Percentiles rank a stretch among this genome's conserved stretches.
These are phyloP conservation scores for Lysandra bellargus DNA, from an alignment of 2,888 invertebrate species.

Conservation along the genomic window DNA sequence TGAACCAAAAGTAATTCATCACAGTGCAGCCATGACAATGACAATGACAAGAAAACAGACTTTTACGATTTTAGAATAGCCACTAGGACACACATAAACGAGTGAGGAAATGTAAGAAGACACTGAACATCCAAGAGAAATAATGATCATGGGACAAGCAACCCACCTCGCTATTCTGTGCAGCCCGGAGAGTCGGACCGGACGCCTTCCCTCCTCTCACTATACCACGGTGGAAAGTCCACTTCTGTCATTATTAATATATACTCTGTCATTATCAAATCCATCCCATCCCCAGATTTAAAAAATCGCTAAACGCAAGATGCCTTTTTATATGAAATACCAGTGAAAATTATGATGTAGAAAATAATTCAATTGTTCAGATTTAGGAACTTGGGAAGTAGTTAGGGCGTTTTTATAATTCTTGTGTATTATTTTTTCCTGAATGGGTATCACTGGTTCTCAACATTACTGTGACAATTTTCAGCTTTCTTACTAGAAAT, in stretches of 20 bases:
- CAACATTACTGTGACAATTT: too few relatives aligned
- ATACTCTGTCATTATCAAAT: constrained; percentile 42
- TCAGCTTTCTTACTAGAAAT: neutral
- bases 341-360: neutral
- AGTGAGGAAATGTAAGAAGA: constrained; percentile 56
- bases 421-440: neutral
- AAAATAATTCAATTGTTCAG: neutral
- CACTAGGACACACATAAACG: constrained; percentile 49
- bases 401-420: neutral
- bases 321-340: neutral
- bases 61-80: constrained; percentile 48
- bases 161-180: constrained; percentile 79
- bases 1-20: constrained; percentile 36
- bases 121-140: constrained; percentile 58
- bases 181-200: constrained; percentile 71
- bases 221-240: constrained; percentile 90
- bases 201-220: constrained; percentile 85
- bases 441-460: neutral
- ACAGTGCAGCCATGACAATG: constrained; percentile 36
- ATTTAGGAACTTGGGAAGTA: neutral
- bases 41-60: constrained; percentile 44
- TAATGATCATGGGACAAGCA: constrained; percentile 38
- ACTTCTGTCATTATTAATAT: constrained; percentile 83
- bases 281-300: constrained; percentile 6
- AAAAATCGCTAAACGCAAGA: neutral